Conservation (phyloP, 2,113 vertebrate genomes). For the Pyrgilauda ruficollis region DNA sequence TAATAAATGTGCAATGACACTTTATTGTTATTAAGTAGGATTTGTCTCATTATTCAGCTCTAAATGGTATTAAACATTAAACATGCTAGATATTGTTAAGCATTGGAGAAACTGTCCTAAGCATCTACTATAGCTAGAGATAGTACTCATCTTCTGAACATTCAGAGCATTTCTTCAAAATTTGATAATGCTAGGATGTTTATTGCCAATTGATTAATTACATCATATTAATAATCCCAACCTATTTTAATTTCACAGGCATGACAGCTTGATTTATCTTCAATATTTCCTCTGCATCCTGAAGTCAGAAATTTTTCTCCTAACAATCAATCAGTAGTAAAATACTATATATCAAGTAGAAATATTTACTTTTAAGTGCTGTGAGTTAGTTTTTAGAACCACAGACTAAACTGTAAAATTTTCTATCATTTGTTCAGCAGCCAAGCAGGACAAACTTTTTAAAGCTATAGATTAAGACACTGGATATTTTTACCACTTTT, state of each 20-base stretch:
- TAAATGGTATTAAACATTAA: slow-evolving; percentile 31
- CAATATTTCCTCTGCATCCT: background rate
- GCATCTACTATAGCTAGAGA: background rate
- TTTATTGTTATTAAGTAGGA: slow-evolving; percentile 63
- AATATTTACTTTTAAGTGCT: background rate
- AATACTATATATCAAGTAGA: background rate
- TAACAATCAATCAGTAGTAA: background rate
- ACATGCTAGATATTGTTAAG: slow-evolving; percentile 30
- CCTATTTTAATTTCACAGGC: background rate
- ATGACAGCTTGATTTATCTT: background rate
- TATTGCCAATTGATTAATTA: background rate
- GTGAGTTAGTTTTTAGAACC: background rate
- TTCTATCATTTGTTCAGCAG: background rate
- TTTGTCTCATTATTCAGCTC: slow-evolving; percentile 26
- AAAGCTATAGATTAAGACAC: background rate
- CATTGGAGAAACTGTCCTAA: background rate
- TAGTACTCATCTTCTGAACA: background rate
- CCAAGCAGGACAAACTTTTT: background rate
- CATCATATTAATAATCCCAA: background rate
- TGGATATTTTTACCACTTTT: background rate
- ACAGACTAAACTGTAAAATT: background rate
- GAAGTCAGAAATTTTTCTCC: background rate
- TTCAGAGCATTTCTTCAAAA: background rate
- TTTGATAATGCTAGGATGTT: background rate
- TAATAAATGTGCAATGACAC: slow-evolving; percentile 62